Base-by-base conservation (phyloP, 2,888 invertebrate species). In the Tiliacea aurago region DNA sequence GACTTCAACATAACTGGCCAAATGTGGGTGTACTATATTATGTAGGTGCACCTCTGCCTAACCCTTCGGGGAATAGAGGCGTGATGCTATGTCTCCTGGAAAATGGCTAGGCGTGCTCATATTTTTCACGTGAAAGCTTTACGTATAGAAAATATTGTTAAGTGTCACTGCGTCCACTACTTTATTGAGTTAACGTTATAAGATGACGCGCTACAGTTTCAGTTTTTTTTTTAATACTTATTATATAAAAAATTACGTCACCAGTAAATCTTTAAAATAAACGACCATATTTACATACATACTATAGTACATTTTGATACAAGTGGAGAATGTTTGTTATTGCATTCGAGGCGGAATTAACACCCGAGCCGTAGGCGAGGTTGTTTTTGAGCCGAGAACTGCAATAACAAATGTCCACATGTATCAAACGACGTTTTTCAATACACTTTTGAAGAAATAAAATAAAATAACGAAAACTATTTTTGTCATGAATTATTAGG, bases 141-240 rank as follows among this genome's bases (percentile, higher is more conserved):
- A 65, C 15, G 23, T 43, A 45, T 37, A 20, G 47, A 53, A 78
- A 61, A 70, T 61, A n/a, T 78, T 9, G 41, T n/a, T 53, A 20
- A 28, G 28, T 20, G 28, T 49, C 45, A 55, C 37, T 23, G 47
- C 20, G 28, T 49, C 37, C 41, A 43, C 15, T 1, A 37, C 23
- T 41, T 59, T 53, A 77, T 53, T 23, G 20, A 18, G 20, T 23
- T 64, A 33, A 33, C n/a, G 47, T 43, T 56, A 53, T 55, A 55
- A 56, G 66, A 65, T 23, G 49, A 49, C n/a, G n/a, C 20, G 23
- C 11, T 53, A 7, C 20, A 4, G 51, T 53, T 45, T 33, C 3
- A 15, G 18, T 62, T 47, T 11, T 10, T 41, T n/a, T 51, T 43
- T 49, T n/a, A 13, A 23, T 37, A 59, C 15, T 5, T 37, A 59